Percentiles rank a stretch among this genome's conserved stretches.
Conservation (phyloP, 35 echinoderm and acorn worm species). For the Chiridota heheva region DNA sequence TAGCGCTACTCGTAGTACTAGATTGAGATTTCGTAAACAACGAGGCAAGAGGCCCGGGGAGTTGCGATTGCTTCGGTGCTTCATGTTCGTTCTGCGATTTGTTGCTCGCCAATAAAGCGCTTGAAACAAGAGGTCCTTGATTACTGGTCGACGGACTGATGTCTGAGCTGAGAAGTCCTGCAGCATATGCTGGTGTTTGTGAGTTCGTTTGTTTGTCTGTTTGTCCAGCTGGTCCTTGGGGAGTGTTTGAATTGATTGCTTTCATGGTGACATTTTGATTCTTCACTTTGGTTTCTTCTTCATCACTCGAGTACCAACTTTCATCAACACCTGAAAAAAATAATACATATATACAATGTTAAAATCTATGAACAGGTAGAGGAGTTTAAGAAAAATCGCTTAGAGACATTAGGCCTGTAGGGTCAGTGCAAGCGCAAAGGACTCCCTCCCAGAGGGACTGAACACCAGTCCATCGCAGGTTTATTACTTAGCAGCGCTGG, state of each 20-base stretch:
- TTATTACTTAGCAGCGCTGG: too few relatives aligned
- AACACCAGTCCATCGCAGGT: too few relatives aligned
- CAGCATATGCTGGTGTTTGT: background rate
- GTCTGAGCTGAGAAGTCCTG: background rate
- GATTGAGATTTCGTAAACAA: background rate
- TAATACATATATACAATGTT: background rate
- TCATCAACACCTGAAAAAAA: conserved; percentile 58
- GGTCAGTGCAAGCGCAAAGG: too few relatives aligned
- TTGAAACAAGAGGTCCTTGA: conserved; percentile 25
- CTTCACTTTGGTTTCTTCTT: conserved; percentile 50
- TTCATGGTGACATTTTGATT: background rate
- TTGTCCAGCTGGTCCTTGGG: background rate
- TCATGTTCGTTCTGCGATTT: conserved; percentile 24
- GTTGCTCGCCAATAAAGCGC: conserved; percentile 18
- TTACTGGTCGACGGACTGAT: conserved; percentile 36
- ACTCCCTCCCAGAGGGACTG: too few relatives aligned
- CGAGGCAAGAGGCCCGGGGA: conserved; percentile 12
- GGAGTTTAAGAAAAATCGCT: too few relatives aligned
- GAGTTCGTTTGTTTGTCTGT: background rate
- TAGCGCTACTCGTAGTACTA: background rate
- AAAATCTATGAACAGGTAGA: too few relatives aligned
- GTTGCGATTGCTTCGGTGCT: background rate
- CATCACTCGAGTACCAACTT: conserved; percentile 95
- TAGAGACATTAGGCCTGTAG: too few relatives aligned
- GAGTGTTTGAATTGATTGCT: background rate